A percentile compares a stretch with the other conserved stretches of the same genome.
Evolutionary conservation across 2,797 vertebrate species (phyloP).

Genomic region (Epinephelus malabaricus): DNA sequence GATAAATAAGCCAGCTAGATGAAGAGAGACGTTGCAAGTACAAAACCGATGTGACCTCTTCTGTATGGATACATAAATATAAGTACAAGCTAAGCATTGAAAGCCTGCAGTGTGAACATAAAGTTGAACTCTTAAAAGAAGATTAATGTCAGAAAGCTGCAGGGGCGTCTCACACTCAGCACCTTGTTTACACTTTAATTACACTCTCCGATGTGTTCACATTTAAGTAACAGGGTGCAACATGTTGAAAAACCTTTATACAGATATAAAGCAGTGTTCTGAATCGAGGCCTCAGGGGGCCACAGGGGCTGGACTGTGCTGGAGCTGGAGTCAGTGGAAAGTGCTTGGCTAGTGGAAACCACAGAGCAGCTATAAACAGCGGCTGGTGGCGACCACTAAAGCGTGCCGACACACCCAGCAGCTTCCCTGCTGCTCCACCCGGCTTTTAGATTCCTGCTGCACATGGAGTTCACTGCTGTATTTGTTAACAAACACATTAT

Average conservation of each 20-base stretch:
- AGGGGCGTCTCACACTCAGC: conserved; percentile 57
- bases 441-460: conserved; percentile 40
- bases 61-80: neutral
- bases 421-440: conserved; percentile 46
- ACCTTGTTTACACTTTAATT: conserved; percentile 43
- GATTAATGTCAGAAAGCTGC: conserved; percentile 43
- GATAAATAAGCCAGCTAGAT: too few species aligned
- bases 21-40: too few species aligned
- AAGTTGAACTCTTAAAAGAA: neutral
- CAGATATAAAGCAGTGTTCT: conserved; percentile 35
- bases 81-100: neutral
- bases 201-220: neutral
- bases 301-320: conserved; percentile 32
- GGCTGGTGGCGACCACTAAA: conserved; percentile 56
- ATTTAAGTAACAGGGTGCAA: neutral
- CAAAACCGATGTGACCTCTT: too few species aligned
- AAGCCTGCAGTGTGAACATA: neutral
- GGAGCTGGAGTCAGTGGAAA: conserved; percentile 67
- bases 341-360: conserved; percentile 74
- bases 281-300: conserved; percentile 28
- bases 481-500: conserved; percentile 6
- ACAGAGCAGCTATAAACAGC: conserved; percentile 78
- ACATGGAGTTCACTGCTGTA: conserved; percentile 19
- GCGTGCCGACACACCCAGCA: conserved; percentile 72
- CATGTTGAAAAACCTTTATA: conserved; percentile 23